These are phyloP conservation scores for Chiroxiphia lanceolata DNA, from an alignment of 2,797 vertebrate species.

Conservation along the genomic window DNA sequence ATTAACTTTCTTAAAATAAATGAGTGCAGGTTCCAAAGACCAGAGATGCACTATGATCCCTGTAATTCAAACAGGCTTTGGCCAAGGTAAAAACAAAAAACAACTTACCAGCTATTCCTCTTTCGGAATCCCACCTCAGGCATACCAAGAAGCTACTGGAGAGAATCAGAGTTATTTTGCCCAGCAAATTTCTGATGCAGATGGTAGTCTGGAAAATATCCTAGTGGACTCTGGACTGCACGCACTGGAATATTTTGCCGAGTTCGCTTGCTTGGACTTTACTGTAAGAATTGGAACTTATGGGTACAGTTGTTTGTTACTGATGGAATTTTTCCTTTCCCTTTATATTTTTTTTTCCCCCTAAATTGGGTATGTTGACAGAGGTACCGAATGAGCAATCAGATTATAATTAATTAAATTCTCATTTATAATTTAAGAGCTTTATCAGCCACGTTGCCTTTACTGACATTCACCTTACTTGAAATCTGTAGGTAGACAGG, in stretches of 20 bases:
- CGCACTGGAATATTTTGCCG: neutral
- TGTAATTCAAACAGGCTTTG: neutral
- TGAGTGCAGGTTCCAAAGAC: neutral
- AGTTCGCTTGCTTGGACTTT: slow-evolving; percentile 23
- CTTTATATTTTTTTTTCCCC: neutral
- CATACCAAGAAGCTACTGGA: slow-evolving; percentile 54
- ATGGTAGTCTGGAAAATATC: neutral
- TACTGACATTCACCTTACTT: neutral
- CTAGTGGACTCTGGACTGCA: slow-evolving; percentile 62
- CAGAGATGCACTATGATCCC: neutral
- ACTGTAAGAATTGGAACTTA: neutral
- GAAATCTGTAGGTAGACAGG: neutral
- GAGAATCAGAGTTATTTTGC: slow-evolving; percentile 38
- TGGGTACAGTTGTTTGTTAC: slow-evolving; percentile 3
- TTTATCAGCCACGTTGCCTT: neutral
- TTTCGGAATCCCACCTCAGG: neutral
- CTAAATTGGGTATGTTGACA: neutral
- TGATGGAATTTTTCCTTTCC: neutral
- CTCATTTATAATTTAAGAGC: neutral
- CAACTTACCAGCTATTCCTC: neutral
- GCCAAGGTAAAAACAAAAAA: neutral
- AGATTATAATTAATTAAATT: neutral
- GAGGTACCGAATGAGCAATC: neutral
- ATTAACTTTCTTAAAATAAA: neutral
- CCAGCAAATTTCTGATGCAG: slow-evolving; percentile 14